Conservation (phyloP, 2,888 invertebrate species). For the Eupithecia insigniata region DNA sequence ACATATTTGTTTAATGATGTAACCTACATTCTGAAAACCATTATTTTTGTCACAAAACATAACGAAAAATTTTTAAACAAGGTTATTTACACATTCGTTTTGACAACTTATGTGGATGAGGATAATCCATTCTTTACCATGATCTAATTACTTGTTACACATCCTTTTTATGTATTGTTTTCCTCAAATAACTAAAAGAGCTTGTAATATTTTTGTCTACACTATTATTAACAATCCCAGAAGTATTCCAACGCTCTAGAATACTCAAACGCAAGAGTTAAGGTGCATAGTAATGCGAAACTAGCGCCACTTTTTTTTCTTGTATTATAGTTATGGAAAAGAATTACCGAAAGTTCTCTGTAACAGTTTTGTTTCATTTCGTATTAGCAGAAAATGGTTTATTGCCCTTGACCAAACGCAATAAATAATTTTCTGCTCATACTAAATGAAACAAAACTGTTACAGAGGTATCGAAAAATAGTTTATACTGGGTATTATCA, state of each 20-base stretch:
- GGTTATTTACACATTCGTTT: neutral
- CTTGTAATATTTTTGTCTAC: neutral
- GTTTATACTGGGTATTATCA: too few relatives aligned
- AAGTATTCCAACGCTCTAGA: neutral
- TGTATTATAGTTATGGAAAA: too few relatives aligned
- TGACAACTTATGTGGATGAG: neutral
- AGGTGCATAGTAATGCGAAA: too few relatives aligned
- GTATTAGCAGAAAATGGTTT: too few relatives aligned
- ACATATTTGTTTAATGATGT: neutral
- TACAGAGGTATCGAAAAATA: too few relatives aligned
- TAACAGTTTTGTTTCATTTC: too few relatives aligned
- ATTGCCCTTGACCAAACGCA: too few relatives aligned
- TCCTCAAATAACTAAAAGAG: neutral
- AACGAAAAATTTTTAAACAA: neutral
- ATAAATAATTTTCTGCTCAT: too few relatives aligned
- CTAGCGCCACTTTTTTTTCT: too few relatives aligned
- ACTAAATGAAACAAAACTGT: too few relatives aligned
- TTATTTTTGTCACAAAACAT: neutral
- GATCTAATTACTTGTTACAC: neutral
- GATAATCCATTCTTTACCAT: neutral
- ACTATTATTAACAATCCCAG: neutral
- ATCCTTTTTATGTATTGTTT: neutral
- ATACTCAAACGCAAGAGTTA: neutral
- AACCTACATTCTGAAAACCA: neutral
- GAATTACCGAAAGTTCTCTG: too few relatives aligned